Evolutionary conservation across 2,888 invertebrate species (phyloP).

Genomic region (Willowsia nigromaculata): DNA sequence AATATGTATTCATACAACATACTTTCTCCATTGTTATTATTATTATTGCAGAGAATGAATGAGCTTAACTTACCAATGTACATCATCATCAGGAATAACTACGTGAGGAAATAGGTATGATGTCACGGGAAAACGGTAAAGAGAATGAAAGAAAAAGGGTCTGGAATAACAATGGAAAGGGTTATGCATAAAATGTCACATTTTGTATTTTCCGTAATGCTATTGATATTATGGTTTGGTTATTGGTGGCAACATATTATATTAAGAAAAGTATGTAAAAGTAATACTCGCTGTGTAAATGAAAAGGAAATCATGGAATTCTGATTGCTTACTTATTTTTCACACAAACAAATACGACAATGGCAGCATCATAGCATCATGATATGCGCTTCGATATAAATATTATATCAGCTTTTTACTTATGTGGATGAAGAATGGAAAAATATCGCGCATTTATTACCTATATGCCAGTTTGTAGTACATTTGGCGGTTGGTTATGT

Average conservation of each 20-base stretch:
- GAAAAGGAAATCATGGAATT: slow-evolving; percentile 54
- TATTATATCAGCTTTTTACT: too few species aligned
- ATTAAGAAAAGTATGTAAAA: background rate
- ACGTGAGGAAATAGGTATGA: background rate
- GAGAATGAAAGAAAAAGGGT: slow-evolving; percentile 44
- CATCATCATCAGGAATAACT: background rate
- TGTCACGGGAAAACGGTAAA: background rate
- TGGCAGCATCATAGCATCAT: background rate
- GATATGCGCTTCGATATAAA: too few species aligned
- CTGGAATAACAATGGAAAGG: background rate
- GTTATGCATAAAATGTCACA: slow-evolving; percentile 55
- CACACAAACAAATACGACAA: background rate
- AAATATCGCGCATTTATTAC: too few species aligned
- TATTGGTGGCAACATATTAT: background rate
- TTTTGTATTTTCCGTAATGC: background rate
- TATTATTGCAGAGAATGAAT: background rate
- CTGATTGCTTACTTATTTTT: slow-evolving; percentile 60
- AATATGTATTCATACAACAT: background rate
- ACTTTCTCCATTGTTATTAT: slow-evolving; percentile 1
- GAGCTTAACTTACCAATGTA: background rate
- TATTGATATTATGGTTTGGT: background rate
- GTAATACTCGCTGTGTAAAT: background rate
- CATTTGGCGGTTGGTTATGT: background rate
- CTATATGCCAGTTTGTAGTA: background rate
- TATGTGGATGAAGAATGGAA: background rate